Percentiles rank a stretch among this genome's conserved stretches.
Conservation (phyloP, 2,888 invertebrate species). For the Napeogenes inachia region DNA sequence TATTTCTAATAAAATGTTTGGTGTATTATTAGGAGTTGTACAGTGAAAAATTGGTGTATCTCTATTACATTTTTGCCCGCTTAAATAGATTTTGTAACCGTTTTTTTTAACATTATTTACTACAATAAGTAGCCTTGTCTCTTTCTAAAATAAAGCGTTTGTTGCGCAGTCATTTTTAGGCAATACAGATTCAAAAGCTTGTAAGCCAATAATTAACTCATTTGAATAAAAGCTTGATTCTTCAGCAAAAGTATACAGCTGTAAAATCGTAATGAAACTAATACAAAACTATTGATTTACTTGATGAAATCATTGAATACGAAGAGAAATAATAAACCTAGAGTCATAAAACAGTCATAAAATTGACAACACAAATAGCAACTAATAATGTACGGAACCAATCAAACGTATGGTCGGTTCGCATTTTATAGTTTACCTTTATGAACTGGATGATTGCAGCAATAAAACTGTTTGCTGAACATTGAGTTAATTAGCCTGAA, state of each 20-base stretch:
- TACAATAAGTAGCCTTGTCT: too few species aligned
- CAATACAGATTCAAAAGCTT: too few species aligned
- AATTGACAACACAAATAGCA: constrained; percentile 73
- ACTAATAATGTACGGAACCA: constrained; percentile 67
- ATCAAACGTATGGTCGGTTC: constrained; percentile 51
- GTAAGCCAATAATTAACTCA: too few species aligned
- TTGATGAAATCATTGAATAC: constrained; percentile 71
- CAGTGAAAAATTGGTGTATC: too few species aligned
- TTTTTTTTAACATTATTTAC: too few species aligned
- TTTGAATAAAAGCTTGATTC: too few species aligned
- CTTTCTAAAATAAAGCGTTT: too few species aligned
- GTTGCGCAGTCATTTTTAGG: too few species aligned
- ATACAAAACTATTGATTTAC: constrained; percentile 40
- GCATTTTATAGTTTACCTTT: constrained; percentile 63
- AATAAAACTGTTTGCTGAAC: constrained; percentile 68
- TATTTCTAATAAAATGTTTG: too few species aligned
- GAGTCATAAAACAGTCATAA: constrained; percentile 70
- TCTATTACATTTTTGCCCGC: too few species aligned
- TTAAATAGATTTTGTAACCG: too few species aligned
- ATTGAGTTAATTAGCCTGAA: constrained; percentile 36
- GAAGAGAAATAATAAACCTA: constrained; percentile 71
- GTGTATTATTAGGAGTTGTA: too few species aligned
- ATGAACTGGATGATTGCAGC: constrained; percentile 42
- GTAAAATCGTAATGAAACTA: constrained; percentile 10
- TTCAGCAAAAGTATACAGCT: neutral